These are phyloP conservation scores for Lasioglossum morio DNA, from an alignment of 2,888 invertebrate genomes.

Conservation along the genomic window DNA sequence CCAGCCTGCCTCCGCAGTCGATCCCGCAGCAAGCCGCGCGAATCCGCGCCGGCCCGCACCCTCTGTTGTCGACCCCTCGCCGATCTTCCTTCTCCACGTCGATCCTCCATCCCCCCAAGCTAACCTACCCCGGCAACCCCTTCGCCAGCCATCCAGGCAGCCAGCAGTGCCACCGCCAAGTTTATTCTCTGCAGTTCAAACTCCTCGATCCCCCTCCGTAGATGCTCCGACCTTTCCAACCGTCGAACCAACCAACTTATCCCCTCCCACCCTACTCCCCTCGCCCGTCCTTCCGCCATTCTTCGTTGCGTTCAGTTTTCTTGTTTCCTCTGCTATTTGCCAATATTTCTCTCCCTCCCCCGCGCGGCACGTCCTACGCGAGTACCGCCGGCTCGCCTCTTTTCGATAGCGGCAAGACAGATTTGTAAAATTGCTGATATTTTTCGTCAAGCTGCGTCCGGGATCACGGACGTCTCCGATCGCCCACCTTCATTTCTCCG, in stretches of 20 bases:
- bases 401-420: slow-evolving; percentile 65
- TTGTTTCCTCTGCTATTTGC: slow-evolving; percentile 76
- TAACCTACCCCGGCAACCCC: slow-evolving; percentile 28
- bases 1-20: slow-evolving; percentile 30
- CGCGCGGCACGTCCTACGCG: neutral
- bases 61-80: slow-evolving; percentile 44
- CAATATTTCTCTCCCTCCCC: slow-evolving; percentile 74
- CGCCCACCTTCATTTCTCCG: slow-evolving; percentile 9
- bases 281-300: slow-evolving; percentile 42
- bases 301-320: slow-evolving; percentile 67
- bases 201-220: slow-evolving; percentile 68
- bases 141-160: slow-evolving; percentile 26
- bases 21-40: slow-evolving; percentile 33
- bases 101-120: slow-evolving; percentile 24
- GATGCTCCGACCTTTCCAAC: slow-evolving; percentile 63
- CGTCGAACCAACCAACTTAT: slow-evolving; percentile 64
- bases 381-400: slow-evolving; percentile 2
- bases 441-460: slow-evolving; percentile 64
- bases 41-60: slow-evolving; percentile 49
- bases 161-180: slow-evolving; percentile 52
- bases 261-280: slow-evolving; percentile 24
- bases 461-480: slow-evolving; percentile 64
- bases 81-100: slow-evolving; percentile 32
- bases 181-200: slow-evolving; percentile 74
- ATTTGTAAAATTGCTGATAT: slow-evolving; percentile 77